Evolutionary conservation across 1,140 invertebrate genomes (phyloP).

Genomic region (Drosophila cardini): DNA sequence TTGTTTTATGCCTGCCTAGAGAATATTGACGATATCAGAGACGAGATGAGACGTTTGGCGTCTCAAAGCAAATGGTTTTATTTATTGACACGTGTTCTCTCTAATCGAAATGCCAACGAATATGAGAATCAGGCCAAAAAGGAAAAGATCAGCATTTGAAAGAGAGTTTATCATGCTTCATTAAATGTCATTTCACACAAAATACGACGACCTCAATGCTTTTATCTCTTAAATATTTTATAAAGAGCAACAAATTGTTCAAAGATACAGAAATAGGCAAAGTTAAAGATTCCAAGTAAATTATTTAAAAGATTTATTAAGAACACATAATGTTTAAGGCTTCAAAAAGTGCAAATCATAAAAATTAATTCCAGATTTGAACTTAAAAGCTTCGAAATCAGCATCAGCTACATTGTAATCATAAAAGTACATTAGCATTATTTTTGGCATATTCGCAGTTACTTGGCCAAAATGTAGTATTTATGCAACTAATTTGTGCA

Average conservation of each 20-base stretch:
- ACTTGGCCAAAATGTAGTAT: slow-evolving; percentile 24
- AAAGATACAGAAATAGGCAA: background rate
- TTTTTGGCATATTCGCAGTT: slow-evolving; percentile 25
- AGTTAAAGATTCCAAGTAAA: background rate
- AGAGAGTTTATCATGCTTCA: slow-evolving; percentile 68
- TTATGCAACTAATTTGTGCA: slow-evolving; percentile 52
- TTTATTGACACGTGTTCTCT: slow-evolving; percentile 81
- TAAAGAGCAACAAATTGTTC: slow-evolving; percentile 9
- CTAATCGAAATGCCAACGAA: slow-evolving; percentile 32
- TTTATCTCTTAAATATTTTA: slow-evolving; percentile 7
- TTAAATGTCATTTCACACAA: slow-evolving; percentile 64
- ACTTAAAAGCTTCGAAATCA: background rate
- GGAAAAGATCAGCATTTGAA: slow-evolving; percentile 13
- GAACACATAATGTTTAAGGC: too few species aligned
- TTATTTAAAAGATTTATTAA: background rate
- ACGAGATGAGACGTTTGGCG: slow-evolving; percentile 16
- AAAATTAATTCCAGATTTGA: background rate
- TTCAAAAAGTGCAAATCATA: background rate
- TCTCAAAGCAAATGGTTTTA: slow-evolving; percentile 76
- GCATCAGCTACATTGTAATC: background rate
- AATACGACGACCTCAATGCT: background rate
- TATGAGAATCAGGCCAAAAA: slow-evolving; percentile 5
- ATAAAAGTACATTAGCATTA: slow-evolving; percentile 16
- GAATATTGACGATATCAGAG: slow-evolving; percentile 48
- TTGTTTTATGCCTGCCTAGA: slow-evolving; percentile 64